Evolutionary conservation across 2,113 vertebrate species (phyloP), one percentile per base, ranked within the genome.

Genomic region (Ochotona princeps): DNA sequence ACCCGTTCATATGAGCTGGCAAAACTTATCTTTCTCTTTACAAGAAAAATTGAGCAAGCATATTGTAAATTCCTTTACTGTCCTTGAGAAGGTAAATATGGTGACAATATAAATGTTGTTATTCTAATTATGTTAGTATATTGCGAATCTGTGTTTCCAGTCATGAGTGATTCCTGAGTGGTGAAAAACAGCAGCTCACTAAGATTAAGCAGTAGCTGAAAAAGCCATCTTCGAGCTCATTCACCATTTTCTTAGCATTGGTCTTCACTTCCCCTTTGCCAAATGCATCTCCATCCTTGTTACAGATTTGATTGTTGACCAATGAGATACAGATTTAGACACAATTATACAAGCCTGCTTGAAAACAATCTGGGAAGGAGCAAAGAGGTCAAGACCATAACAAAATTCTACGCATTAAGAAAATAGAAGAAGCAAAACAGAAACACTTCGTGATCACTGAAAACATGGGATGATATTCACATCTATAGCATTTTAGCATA

Each of bases 401-500:
- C 49, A 89, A 93, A 93, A 25, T 76, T 95, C 70, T 94, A 38
- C 85, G 81, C 65, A 89, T 90, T 86, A 72, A 75, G 30, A 89
- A 94, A 69, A 75, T 49, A 2, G 81, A 94, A 86, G 60, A 93
- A 91, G 60, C 57, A 92, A 26, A 92, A 26, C 44, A 91, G 51
- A 94, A 91, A 82, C 35, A 91, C 20, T 69, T 13, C 61, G 67
- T 54, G 78, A 75, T 94, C 60, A 9, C 66, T 90, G 80, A 96
- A 90, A 95, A 21, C 80, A 67, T 73, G 26, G 70, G 86, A 51
- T 96, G 78, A 90, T 87, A 94, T 81, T 94, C 82, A 83, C 89
- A 86, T 0, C 12, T 57, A 89, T 20, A 78, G n/a, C 67, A 91
- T 4, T 7, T 61, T 47, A 84, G 51, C 85, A 47, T 44, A 94